Evolutionary conservation across 2,888 invertebrate genomes (phyloP).

Genomic region (Fabriciana adippe): DNA sequence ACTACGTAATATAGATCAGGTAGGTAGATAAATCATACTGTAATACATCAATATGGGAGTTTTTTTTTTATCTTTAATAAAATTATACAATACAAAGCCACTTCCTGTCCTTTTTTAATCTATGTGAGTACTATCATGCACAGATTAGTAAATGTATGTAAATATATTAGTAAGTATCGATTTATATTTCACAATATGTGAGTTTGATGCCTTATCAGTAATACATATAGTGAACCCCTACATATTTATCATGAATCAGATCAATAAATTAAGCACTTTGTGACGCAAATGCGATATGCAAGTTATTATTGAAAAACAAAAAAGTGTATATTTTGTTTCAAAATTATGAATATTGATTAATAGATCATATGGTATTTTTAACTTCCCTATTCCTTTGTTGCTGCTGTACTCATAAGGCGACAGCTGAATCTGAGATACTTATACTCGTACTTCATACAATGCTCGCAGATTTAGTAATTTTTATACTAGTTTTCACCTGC

Average conservation of each 20-base stretch:
- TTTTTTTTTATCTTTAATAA: not conserved
- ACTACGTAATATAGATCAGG: no score
- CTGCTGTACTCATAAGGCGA: no score
- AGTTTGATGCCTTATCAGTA: conserved; percentile 37
- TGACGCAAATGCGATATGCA: not conserved
- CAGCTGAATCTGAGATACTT: no score
- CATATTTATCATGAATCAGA: conserved; percentile 26
- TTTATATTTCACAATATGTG: conserved; percentile 23
- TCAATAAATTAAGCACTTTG: conserved; percentile 34
- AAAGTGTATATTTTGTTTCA: no score
- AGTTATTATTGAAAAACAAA: no score
- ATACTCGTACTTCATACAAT: no score
- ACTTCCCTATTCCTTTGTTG: no score
- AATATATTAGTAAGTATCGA: conserved; percentile 53
- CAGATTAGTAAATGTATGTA: conserved; percentile 56
- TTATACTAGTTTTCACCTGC: no score
- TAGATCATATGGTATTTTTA: no score
- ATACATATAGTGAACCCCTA: conserved; percentile 29
- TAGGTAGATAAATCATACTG: no score
- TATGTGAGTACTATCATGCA: conserved; percentile 43
- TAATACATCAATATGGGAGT: not conserved
- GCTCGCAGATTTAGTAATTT: no score
- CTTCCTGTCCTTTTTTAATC: conserved; percentile 5
- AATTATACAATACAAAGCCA: not conserved
- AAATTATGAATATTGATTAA: no score